These are phyloP conservation scores for Sycophila sp. DNA, from an alignment of 1,140 invertebrate species.

Conservation along the genomic window DNA sequence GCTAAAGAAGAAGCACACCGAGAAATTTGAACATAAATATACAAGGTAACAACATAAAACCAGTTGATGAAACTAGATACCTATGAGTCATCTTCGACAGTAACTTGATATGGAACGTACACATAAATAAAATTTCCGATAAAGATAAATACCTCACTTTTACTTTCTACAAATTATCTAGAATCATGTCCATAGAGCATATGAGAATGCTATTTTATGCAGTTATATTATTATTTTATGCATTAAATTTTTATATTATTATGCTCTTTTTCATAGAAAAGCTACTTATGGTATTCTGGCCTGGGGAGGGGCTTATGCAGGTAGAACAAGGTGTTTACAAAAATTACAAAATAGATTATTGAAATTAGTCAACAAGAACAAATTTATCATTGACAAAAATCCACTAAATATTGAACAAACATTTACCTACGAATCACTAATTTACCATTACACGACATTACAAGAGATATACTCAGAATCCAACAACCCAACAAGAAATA, in stretches of 20 bases:
- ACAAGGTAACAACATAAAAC: too few relatives aligned
- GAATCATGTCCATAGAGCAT: not conserved
- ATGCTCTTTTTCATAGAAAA: constrained; percentile 6
- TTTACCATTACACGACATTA: not conserved
- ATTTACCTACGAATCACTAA: not conserved
- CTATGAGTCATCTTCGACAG: too few relatives aligned
- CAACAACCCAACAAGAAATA: not conserved
- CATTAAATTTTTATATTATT: too few relatives aligned
- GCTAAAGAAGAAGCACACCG: too few relatives aligned
- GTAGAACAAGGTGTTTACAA: not conserved
- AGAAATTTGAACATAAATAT: too few relatives aligned
- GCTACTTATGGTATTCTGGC: not conserved
- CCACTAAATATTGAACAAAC: not conserved
- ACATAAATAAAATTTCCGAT: not conserved
- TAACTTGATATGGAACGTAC: not conserved
- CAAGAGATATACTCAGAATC: not conserved
- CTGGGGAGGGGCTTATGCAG: not conserved
- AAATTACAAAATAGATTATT: not conserved
- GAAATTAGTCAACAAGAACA: not conserved
- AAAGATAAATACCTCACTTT: not conserved
- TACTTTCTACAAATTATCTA: not conserved
- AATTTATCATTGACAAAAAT: not conserved
- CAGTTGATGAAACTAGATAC: too few relatives aligned
- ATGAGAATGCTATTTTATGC: not conserved
- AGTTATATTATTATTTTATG: too few relatives aligned